Evolutionary conservation across 2,888 invertebrate species (phyloP), one percentile per base, ranked within the genome.

Genomic region (Sabatieria punctata): DNA sequence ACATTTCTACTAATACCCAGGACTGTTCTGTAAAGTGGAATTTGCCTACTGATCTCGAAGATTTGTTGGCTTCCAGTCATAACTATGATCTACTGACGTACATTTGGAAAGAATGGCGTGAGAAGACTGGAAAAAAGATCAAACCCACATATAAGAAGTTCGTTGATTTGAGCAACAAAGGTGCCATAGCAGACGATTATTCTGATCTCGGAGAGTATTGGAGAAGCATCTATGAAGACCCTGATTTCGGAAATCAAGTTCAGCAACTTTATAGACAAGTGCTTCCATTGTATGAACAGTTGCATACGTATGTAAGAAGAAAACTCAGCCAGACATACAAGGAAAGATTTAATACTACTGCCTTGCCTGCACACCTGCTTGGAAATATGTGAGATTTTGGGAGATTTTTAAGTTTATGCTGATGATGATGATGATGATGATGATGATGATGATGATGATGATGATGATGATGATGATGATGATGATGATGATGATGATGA

Each of bases 51-150:
- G 26, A 24, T n/a, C 21, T 42, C 8, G 19, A 6, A 4, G 19
- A 26, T 13, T n/a, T 42, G 4, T 6, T 42, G 8, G 18, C 22
- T 4, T 11, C 26, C 11, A 27, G 27, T 6, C 11, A 13, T 6
- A 52, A 65, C 50, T 62, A 60, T 48, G 54, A 60, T 22, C 52
- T 56, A 42, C 54, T 66, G 8, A 26, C 55, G 30, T 46, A 52
- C 41, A 61, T 56, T 1, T 67, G 66, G 66, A 55, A 57, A 42
- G 58, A 59, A 4, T 67, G 66, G 65, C 45, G 66, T 39, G 58
- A 66, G 45, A 57, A 41, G 1, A 59, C 59, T 0, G 67, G 67
- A 8, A 51, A 45, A 24, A 49, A 54, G 36, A 64, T 66, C 55
- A 57, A 52, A 26, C 38, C 54, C 2, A 41, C 52, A 30, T 67